Conservation (phyloP, 2,888 invertebrate genomes). For the Linhomoeus sp. region DNA sequence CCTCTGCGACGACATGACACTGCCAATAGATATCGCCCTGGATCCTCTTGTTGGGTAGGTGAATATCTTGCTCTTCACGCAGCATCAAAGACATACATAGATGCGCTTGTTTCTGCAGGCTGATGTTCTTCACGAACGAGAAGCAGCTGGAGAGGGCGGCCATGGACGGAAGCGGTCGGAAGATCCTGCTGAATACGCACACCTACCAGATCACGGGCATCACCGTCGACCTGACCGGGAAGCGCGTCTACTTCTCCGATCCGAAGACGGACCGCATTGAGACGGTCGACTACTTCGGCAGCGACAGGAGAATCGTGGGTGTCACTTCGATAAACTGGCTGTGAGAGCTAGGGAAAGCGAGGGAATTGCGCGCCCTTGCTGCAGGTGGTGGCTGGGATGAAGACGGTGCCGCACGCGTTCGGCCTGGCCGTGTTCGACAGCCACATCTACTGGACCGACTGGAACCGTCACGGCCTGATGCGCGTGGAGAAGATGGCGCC, state of each 20-base stretch:
- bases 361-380: slow-evolving; percentile 32
- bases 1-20: slow-evolving; percentile 68
- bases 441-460: slow-evolving; percentile 81
- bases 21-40: slow-evolving; percentile 70
- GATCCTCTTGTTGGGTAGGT: slow-evolving; percentile 66
- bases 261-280: slow-evolving; percentile 83
- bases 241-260: slow-evolving; percentile 88
- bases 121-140: slow-evolving; percentile 40
- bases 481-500: slow-evolving; percentile 25
- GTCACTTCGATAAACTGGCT: too few species aligned
- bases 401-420: slow-evolving; percentile 75
- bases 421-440: slow-evolving; percentile 84
- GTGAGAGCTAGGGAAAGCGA: too few species aligned
- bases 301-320: slow-evolving; percentile 66
- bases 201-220: slow-evolving; percentile 63
- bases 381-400: slow-evolving; percentile 10
- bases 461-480: slow-evolving; percentile 37
- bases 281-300: slow-evolving; percentile 74
- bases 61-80: too few species aligned
- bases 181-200: slow-evolving; percentile 67
- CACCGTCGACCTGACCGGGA: slow-evolving; percentile 67
- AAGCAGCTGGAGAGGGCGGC: slow-evolving; percentile 55
- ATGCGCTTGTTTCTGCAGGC: too few species aligned
- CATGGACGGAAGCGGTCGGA: slow-evolving; percentile 74
- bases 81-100: too few species aligned